Percentiles rank a stretch among this genome's conserved stretches.
Conservation (phyloP, 2,888 invertebrate genomes). For the Himalopsyche tibetana region DNA sequence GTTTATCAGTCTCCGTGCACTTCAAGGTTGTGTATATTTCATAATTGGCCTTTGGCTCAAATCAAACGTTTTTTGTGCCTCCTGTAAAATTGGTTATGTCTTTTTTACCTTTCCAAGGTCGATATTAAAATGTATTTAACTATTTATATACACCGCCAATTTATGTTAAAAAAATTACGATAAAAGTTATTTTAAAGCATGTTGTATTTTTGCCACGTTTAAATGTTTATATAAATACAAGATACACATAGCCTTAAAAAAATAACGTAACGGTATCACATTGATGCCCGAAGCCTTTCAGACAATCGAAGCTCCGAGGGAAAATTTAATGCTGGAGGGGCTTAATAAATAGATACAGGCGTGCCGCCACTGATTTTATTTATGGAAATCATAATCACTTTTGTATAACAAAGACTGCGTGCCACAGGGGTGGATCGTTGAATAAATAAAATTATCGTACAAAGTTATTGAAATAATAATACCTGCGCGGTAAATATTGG, state of each 20-base stretch:
- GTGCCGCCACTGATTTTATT: constrained; percentile 44
- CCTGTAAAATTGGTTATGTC: too few species aligned
- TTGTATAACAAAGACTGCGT: constrained; percentile 29
- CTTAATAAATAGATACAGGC: constrained; percentile 32
- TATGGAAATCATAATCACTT: constrained; percentile 44
- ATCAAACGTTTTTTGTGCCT: too few species aligned
- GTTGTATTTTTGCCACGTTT: too few species aligned
- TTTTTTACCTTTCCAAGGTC: too few species aligned
- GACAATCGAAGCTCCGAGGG: not conserved
- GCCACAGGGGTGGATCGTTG: constrained; percentile 20
- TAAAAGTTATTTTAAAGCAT: too few species aligned
- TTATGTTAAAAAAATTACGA: too few species aligned
- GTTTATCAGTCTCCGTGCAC: too few species aligned
- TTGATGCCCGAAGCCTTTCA: not conserved
- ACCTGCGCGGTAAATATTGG: constrained; percentile 1
- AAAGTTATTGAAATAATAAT: constrained; percentile 34
- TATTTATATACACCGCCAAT: too few species aligned
- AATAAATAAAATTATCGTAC: constrained; percentile 20
- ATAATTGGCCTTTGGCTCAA: too few species aligned
- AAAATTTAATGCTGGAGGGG: not conserved
- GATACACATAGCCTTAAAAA: not conserved
- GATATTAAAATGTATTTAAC: too few species aligned
- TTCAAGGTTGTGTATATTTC: too few species aligned
- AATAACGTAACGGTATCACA: not conserved
- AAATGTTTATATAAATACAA: too few species aligned